phyloP scores from a whole-genome alignment of 1,140 invertebrate genomes.

The Lordiphosa stackelbergi region DNA sequence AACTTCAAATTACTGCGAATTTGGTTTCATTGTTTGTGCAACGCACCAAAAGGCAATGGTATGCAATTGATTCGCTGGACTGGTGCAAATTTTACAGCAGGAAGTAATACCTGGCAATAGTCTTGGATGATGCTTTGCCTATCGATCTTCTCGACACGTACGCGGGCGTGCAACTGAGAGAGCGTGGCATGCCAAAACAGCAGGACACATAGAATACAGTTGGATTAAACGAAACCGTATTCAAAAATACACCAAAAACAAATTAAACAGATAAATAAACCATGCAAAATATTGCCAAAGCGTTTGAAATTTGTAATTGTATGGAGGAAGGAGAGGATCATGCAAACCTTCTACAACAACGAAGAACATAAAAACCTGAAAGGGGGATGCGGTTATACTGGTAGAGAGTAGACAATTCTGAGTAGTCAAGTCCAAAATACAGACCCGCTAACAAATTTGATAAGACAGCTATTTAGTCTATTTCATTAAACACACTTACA shows the following conservation, averaged over 20 bases:
- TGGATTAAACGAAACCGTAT: conserved; percentile 4
- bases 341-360: too few relatives aligned
- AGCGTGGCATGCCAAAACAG: conserved; percentile 38
- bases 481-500: too few relatives aligned
- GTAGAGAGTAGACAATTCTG: too few relatives aligned
- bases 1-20: conserved; percentile 9
- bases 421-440: too few relatives aligned
- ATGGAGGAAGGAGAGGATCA: conserved; percentile 4
- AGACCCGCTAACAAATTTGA: too few relatives aligned
- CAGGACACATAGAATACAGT: conserved; percentile 11
- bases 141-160: conserved; percentile 51
- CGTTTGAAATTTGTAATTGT: conserved; percentile 9
- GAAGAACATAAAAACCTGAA: too few relatives aligned
- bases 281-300: conserved; percentile 42
- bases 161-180: conserved; percentile 50
- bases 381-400: too few relatives aligned
- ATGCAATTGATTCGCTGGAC: not conserved
- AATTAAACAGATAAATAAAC: conserved; percentile 17
- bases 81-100: conserved; percentile 19
- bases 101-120: conserved; percentile 59
- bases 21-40: not conserved
- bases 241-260: conserved; percentile 21
- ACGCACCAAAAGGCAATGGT: conserved; percentile 4
- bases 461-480: too few relatives aligned
- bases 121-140: conserved; percentile 51